Evolutionary conservation across 2,888 invertebrate genomes (phyloP), one percentile per base, ranked within the genome.

Genomic region (Phortica magna): DNA sequence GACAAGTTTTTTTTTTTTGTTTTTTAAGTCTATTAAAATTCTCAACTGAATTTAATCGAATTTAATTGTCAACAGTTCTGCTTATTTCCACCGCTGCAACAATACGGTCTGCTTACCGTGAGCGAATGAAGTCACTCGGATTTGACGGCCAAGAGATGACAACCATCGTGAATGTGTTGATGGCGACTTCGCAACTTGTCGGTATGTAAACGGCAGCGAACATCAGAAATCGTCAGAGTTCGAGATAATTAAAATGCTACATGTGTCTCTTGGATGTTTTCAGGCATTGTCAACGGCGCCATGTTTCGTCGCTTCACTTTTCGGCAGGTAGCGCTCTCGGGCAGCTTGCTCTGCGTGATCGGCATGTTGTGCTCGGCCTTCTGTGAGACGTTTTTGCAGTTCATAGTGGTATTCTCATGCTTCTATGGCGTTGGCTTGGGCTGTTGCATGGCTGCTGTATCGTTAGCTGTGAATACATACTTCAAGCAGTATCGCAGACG

Each of bases 401-500:
- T 94, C 83, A 90, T 96, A 5, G 85, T 95, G 70, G 94, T 94
- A 67, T 94, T 95, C 83, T 94, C 95, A 0, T 92, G 95, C 79
- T 91, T 95, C 43, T 95, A 95, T 83, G 96, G 96, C 19, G 83
- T 89, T 59, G 95, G 95, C 1, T 93, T 94, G 80, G 95, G 95
- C 5, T 93, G 95, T 72, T 93, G 94, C 73, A 94, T 95, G 91
- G 94, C 95, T 0, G 93, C 95, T 1, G 95, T 94, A 79, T 94
- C 95, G 2, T 89, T 96, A 73, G 95, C 95, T 0, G 91, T 96
- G 65, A 96, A 96, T 85, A 95, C 95, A 0, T 96, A 95, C 89
- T 96, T 96, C 92, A 94, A 94, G 87, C 93, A 93, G 73, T 93
- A 93, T 82, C 93, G 96, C 83, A 92, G 95, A 84, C 92, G 95